Conservation (phyloP, 2,113 vertebrate species). For the Trichomycterus rosablanca region DNA sequence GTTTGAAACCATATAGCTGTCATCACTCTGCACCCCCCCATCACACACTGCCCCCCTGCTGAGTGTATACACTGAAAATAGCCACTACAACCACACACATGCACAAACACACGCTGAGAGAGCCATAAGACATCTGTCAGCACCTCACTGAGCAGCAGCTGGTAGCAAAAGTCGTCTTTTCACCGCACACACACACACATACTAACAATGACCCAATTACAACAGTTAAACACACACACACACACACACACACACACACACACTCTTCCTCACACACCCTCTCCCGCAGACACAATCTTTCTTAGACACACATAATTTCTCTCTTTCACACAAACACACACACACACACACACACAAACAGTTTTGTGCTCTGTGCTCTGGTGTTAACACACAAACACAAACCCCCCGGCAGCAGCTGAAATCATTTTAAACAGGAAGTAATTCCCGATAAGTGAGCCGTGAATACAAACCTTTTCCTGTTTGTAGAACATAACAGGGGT, state of each 20-base stretch:
- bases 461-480: conserved; percentile 20
- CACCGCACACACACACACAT: conserved; percentile 20
- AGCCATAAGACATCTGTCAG: conserved; percentile 42
- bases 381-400: conserved; percentile 1
- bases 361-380: no score
- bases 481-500: not conserved
- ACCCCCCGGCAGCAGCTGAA: not conserved
- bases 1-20: conserved; percentile 1
- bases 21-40: conserved; percentile 10
- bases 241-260: conserved; percentile 12
- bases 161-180: conserved; percentile 34
- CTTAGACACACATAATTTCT: conserved; percentile 1
- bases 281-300: conserved; percentile 7
- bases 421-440: conserved; percentile 31
- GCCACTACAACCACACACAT: conserved; percentile 32
- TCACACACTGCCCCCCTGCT: conserved; percentile 20
- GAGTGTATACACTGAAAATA: conserved; percentile 33
- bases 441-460: conserved; percentile 24
- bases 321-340: conserved; percentile 7
- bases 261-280: not conserved
- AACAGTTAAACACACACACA: not conserved
- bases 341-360: conserved; percentile 8
- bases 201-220: conserved; percentile 2
- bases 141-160: conserved; percentile 41
- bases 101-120: conserved; percentile 26